These are phyloP conservation scores for Drosophila macrospina DNA, from an alignment of 2,888 invertebrate species.

Conservation along the genomic window DNA sequence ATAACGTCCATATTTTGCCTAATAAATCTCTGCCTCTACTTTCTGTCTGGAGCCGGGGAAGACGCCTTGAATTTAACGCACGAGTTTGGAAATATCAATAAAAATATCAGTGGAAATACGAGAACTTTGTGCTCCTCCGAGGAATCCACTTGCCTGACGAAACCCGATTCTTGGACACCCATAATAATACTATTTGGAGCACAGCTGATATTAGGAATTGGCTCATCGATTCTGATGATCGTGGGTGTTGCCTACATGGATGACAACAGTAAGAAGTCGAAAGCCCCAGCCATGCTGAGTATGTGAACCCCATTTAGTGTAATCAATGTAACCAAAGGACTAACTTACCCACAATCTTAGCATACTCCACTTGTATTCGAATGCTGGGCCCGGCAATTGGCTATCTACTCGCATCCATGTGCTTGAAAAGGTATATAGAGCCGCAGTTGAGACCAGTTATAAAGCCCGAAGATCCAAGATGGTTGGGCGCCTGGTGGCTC, in stretches of 20 bases:
- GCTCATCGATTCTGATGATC: constrained; percentile 88
- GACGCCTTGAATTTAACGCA: constrained; percentile 88
- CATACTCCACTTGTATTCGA: constrained; percentile 88
- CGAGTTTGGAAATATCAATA: constrained; percentile 85
- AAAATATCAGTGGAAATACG: constrained; percentile 79
- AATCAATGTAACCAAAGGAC: no score
- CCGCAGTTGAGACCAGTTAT: constrained; percentile 88
- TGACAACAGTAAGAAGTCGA: constrained; percentile 89
- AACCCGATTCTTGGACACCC: constrained; percentile 85
- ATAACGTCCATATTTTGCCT: constrained; percentile 88
- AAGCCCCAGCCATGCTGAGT: constrained; percentile 89
- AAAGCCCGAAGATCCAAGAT: constrained; percentile 88
- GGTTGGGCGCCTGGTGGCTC: constrained; percentile 93
- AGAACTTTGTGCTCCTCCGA: constrained; percentile 18
- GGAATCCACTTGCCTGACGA: constrained; percentile 32
- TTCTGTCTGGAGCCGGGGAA: constrained; percentile 89
- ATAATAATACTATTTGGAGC: constrained; percentile 86
- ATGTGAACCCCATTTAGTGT: constrained; percentile 29
- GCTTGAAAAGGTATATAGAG: constrained; percentile 88
- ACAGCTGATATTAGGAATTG: constrained; percentile 89
- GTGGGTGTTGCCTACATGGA: constrained; percentile 90
- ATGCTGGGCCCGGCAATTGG: constrained; percentile 87
- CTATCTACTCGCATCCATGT: constrained; percentile 88
- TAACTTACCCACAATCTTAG: constrained; percentile 72
- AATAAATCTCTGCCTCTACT: constrained; percentile 88